phyloP scores from a whole-genome alignment of 1,140 invertebrate species.

The Aphidius ervi region DNA sequence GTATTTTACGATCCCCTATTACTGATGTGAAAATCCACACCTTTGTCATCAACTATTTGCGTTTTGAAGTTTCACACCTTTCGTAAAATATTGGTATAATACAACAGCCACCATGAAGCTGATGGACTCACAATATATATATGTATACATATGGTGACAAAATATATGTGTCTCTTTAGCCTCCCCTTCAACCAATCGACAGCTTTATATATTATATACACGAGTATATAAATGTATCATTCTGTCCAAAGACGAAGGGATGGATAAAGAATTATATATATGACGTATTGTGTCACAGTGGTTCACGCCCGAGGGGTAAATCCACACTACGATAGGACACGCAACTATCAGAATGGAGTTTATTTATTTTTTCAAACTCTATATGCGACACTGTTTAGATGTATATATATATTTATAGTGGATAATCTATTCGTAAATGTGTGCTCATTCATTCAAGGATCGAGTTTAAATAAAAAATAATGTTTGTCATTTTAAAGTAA shows the following conservation, averaged over 20 bases:
- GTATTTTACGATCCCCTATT: conserved; percentile 6
- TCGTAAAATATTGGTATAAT: conserved; percentile 10
- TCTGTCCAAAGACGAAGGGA: background rate
- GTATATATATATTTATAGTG: background rate
- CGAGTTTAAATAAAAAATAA: too few species aligned
- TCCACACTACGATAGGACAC: conserved; percentile 17
- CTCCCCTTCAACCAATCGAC: too few species aligned
- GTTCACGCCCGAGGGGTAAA: conserved; percentile 3
- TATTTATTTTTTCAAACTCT: background rate
- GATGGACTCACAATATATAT: conserved; percentile 3
- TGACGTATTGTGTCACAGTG: background rate
- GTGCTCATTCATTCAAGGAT: background rate
- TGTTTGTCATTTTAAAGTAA: too few species aligned
- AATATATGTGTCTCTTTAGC: background rate
- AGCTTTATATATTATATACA: too few species aligned
- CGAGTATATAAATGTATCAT: too few species aligned
- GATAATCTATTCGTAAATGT: conserved; percentile 13
- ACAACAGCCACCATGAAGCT: conserved; percentile 2
- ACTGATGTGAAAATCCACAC: conserved; percentile 18
- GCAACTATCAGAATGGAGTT: conserved; percentile 13
- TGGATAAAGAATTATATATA: background rate
- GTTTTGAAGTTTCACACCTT: conserved; percentile 20
- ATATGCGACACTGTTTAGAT: too few species aligned
- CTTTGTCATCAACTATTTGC: conserved; percentile 6
- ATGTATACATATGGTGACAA: conserved; percentile 3